phyloP scores from a whole-genome alignment of 2,797 vertebrate genomes.

The Ctenochaetus hawaiiensis region DNA sequence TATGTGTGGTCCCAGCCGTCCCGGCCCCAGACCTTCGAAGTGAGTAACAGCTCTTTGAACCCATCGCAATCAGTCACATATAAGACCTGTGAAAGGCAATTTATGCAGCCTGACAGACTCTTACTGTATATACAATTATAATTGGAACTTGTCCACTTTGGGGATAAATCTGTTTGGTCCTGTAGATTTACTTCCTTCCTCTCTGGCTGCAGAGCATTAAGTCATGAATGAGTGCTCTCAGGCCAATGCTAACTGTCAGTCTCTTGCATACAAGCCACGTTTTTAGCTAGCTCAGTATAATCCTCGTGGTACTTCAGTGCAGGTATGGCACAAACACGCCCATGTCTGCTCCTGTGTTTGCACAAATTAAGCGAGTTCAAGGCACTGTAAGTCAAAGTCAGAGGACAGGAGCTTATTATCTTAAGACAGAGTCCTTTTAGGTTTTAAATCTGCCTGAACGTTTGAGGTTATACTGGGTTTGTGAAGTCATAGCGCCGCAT shows the following conservation, averaged over 20 bases:
- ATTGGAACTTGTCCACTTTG: slow-evolving; percentile 60
- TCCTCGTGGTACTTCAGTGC: slow-evolving; percentile 58
- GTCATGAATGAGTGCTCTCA: slow-evolving; percentile 72
- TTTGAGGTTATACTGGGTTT: slow-evolving; percentile 34
- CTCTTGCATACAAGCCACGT: slow-evolving; percentile 48
- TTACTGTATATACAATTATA: slow-evolving; percentile 62
- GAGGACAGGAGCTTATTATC: slow-evolving; percentile 42
- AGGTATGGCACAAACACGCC: slow-evolving; percentile 51
- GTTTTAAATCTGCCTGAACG: slow-evolving; percentile 15
- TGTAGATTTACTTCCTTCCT: slow-evolving; percentile 57
- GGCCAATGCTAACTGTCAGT: slow-evolving; percentile 43
- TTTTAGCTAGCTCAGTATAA: slow-evolving; percentile 65
- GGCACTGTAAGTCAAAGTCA: slow-evolving; percentile 40
- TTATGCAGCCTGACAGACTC: slow-evolving; percentile 54
- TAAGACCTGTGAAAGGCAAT: slow-evolving; percentile 37
- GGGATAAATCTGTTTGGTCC: slow-evolving; percentile 66
- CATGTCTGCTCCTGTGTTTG: slow-evolving; percentile 61
- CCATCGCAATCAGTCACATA: slow-evolving; percentile 20
- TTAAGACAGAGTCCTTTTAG: slow-evolving; percentile 27
- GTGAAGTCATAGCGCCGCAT: slow-evolving; percentile 21
- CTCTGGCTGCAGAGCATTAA: slow-evolving; percentile 60
- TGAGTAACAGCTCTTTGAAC: slow-evolving; percentile 76
- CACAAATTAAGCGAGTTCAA: slow-evolving; percentile 55
- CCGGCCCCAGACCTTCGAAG: slow-evolving; percentile 69
- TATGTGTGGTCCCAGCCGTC: slow-evolving; percentile 74